These are phyloP conservation scores for Anisognathus igniventris DNA, from an alignment of 2,797 vertebrate species.

Conservation along the genomic window DNA sequence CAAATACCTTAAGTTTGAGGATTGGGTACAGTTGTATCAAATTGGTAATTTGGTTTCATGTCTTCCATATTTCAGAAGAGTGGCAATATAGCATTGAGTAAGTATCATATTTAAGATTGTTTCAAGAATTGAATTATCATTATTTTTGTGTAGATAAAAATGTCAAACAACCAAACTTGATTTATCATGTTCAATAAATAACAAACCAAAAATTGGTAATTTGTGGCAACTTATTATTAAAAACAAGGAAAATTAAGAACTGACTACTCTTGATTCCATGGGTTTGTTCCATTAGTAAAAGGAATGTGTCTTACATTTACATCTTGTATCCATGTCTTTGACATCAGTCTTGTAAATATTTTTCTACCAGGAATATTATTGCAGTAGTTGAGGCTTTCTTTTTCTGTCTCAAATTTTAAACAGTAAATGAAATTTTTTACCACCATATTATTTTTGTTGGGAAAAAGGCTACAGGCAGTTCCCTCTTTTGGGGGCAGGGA, in stretches of 20 bases:
- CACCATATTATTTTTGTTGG: accelerated
- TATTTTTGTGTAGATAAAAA: not conserved
- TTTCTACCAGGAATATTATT: not conserved
- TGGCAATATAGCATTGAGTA: no score
- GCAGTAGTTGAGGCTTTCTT: accelerated
- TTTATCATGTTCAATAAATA: not conserved
- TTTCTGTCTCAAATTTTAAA: not conserved
- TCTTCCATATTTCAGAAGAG: not conserved
- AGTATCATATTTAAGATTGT: not conserved
- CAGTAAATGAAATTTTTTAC: not conserved
- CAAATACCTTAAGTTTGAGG: not conserved
- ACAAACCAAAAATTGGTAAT: not conserved
- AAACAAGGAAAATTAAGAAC: not conserved
- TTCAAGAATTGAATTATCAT: not conserved
- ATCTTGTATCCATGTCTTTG: no score
- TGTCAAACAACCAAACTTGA: accelerated
- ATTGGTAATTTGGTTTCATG: not conserved
- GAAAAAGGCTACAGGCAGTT: not conserved
- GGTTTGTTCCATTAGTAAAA: not conserved
- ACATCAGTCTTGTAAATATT: not conserved
- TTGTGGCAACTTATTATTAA: not conserved
- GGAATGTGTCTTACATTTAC: not conserved
- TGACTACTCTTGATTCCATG: not conserved
- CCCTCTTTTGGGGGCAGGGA: not conserved
- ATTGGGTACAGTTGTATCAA: not conserved